phyloP scores from a whole-genome alignment of 2,113 vertebrate species.

The Cinclus mexicanus region DNA sequence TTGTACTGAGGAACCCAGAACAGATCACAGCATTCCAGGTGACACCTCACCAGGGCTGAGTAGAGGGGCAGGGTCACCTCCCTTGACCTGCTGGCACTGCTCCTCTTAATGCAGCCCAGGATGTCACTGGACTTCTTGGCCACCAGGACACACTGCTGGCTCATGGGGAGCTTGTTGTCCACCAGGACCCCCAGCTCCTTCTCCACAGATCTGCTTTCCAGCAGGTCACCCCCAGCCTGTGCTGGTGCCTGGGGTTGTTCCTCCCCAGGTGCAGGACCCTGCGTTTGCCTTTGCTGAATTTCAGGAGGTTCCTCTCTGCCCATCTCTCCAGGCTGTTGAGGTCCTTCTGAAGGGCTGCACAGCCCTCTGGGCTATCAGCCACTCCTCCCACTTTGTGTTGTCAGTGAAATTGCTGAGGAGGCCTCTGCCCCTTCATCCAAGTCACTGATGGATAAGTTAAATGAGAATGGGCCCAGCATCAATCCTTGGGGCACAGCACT shows the following conservation, averaged over 20 bases:
- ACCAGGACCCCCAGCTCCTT: neutral
- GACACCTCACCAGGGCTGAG: neutral
- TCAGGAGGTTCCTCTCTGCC: neutral
- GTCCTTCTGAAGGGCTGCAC: neutral
- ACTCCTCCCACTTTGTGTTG: neutral
- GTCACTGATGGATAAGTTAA: neutral
- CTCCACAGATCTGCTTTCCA: neutral
- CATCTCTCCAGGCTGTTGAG: fast-evolving
- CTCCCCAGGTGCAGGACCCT: neutral
- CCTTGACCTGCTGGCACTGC: fast-evolving
- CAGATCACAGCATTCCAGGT: neutral
- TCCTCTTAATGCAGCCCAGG: neutral
- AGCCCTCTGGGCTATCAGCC: neutral
- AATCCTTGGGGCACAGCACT: too few species aligned
- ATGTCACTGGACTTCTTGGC: neutral
- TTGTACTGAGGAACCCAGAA: neutral
- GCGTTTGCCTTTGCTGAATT: neutral
- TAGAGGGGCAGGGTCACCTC: neutral
- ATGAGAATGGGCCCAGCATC: too few species aligned
- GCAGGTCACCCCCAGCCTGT: neutral
- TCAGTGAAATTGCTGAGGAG: neutral
- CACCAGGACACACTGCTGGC: neutral
- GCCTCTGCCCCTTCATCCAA: neutral
- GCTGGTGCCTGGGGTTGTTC: neutral
- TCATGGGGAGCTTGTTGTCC: neutral